These are phyloP conservation scores for Fulica atra DNA, from an alignment of 2,113 vertebrate species.

Conservation along the genomic window DNA sequence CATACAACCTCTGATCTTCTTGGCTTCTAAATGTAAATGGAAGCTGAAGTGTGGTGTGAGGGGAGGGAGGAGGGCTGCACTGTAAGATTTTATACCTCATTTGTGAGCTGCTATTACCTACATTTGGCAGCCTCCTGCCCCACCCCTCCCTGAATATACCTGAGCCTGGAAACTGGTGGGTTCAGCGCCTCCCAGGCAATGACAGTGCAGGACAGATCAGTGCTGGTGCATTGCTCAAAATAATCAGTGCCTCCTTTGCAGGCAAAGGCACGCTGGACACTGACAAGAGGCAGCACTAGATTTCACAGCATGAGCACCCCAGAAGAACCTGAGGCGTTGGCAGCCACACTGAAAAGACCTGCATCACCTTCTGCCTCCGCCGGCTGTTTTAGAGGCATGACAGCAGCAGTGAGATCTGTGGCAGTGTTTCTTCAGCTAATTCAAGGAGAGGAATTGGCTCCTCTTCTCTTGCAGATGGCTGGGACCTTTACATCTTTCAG, in stretches of 20 bases:
- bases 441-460: background rate
- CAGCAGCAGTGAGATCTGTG: background rate
- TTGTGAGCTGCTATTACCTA: background rate
- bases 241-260: background rate
- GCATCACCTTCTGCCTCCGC: background rate
- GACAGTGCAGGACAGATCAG: background rate
- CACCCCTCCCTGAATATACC: background rate
- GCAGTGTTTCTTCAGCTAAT: too few relatives aligned
- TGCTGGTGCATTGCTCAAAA: background rate
- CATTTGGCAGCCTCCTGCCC: background rate
- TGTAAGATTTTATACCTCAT: background rate
- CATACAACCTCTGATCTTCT: background rate
- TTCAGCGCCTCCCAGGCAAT: background rate
- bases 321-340: background rate
- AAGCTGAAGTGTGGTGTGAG: background rate
- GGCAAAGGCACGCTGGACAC: background rate
- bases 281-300: background rate
- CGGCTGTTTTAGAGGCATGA: background rate
- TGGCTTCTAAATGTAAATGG: background rate
- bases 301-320: background rate
- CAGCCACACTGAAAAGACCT: background rate
- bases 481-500: constrained; percentile 22
- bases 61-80: too few relatives aligned
- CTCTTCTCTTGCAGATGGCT: background rate
- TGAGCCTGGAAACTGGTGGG: background rate